Evolutionary conservation across 2,888 invertebrate species (phyloP), one percentile per base, ranked within the genome.

Genomic region (Troides aeacus): DNA sequence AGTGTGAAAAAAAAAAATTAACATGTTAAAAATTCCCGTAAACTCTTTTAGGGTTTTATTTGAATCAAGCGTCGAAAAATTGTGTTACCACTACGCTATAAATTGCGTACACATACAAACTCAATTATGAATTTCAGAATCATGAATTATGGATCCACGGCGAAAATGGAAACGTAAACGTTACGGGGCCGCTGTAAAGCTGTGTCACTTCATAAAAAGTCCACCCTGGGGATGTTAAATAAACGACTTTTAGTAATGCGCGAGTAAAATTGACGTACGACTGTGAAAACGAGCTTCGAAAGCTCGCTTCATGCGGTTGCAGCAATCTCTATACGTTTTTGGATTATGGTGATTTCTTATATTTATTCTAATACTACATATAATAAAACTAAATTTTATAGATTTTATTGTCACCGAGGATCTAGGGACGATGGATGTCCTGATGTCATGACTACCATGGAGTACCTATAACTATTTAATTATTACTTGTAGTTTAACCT

Each of bases 41-140:
- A 57, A 64, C 57, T 64, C 64, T 57, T 46, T 63, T 59, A 30
- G 59, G 30, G 59, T 59, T 59, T 68, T 39, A 68, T 68, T 63
- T 23, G 58, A 63, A 68, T 64, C 63, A 63, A 58, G 63, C 58
- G 68, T 59, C 58, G 63, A 68, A 64, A 68, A 68, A 68, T 68
- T 64, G 63, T 63, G 63, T 68, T 68, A 63, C 12, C 68, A 68
- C 68, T 68, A 59, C 68, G 63, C 39, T 68, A 68, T 68, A 64
- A 63, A 68, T 68, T 68, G 58, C 63, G 68, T 63, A 68, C 63
- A 63, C 59, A 68, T 63, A 36, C 50, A 68, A 68, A 68, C 68
- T 64, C 59, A 64, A 68, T 68, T 68, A 68, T 64, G 50, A 64
- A 63, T 68, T 68, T 68, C 63, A 23, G 63, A 59, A 46, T 64